These are phyloP conservation scores for Salvelinus alpinus DNA, from an alignment of 2,113 vertebrate genomes.

Conservation along the genomic window DNA sequence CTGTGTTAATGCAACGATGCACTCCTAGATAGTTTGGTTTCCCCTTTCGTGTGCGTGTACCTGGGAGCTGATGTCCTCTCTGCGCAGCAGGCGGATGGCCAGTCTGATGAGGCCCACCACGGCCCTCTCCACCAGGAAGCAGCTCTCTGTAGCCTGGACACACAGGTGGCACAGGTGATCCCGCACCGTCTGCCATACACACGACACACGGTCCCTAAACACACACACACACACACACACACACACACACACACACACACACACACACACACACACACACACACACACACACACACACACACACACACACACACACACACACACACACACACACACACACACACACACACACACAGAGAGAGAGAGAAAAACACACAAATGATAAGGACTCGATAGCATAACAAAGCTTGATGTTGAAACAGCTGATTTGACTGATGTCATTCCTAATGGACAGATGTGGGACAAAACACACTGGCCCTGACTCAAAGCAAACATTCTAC, in stretches of 20 bases:
- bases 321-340: constrained; percentile 72
- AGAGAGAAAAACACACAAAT: background rate
- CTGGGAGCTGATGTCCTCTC: constrained; percentile 95
- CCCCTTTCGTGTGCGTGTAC: constrained; percentile 56
- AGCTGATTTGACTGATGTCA: too few relatives aligned
- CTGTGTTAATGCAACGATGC: too few relatives aligned
- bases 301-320: constrained; percentile 84
- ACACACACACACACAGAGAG: constrained; percentile 74
- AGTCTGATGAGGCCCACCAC: constrained; percentile 94
- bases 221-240: background rate
- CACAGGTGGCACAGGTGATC: constrained; percentile 95
- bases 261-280: constrained; percentile 69
- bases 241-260: constrained; percentile 84
- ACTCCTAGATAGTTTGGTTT: background rate
- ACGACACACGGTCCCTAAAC: constrained; percentile 90
- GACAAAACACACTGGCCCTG: background rate
- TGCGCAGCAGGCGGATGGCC: constrained; percentile 89
- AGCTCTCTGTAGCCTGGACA: constrained; percentile 91
- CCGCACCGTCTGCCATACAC: constrained; percentile 91
- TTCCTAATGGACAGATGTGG: background rate
- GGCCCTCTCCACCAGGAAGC: constrained; percentile 94
- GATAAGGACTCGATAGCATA: too few relatives aligned
- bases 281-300: background rate
- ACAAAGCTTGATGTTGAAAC: too few relatives aligned
- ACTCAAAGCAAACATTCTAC: background rate